Percentiles rank a stretch among this genome's conserved stretches.
These are phyloP conservation scores for Heliconius sara DNA, from an alignment of 2,888 invertebrate species.

Conservation along the genomic window DNA sequence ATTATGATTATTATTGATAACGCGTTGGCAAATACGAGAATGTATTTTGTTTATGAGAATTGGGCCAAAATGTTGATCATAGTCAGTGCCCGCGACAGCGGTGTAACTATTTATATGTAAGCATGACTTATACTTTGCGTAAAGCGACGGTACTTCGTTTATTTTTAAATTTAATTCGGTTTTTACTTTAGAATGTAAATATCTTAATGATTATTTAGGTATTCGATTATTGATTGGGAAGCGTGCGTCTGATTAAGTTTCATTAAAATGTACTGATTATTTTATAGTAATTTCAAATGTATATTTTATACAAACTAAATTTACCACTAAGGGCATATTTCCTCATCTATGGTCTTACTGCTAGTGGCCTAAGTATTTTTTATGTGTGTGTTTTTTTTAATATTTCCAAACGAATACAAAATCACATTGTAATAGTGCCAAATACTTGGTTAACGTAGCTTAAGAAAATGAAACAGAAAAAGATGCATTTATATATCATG, in stretches of 20 bases:
- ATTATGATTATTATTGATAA: slow-evolving; percentile 65
- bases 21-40: slow-evolving; percentile 54
- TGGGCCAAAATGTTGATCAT: slow-evolving; percentile 79
- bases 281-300: slow-evolving; percentile 74
- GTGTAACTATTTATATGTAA: slow-evolving; percentile 56
- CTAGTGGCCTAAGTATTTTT: slow-evolving; percentile 42
- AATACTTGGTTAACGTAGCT: slow-evolving; percentile 28
- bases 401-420: neutral
- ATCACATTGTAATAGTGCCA: slow-evolving; percentile 32
- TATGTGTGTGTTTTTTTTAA: neutral
- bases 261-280: slow-evolving; percentile 82
- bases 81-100: slow-evolving; percentile 78
- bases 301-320: slow-evolving; percentile 70
- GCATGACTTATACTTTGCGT: slow-evolving; percentile 47
- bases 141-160: slow-evolving; percentile 39
- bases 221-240: slow-evolving; percentile 63
- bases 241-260: slow-evolving; percentile 72
- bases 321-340: slow-evolving; percentile 69
- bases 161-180: slow-evolving; percentile 44
- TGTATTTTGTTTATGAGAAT: slow-evolving; percentile 65
- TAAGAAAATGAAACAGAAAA: slow-evolving; percentile 7
- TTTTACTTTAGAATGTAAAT: slow-evolving; percentile 53
- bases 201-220: slow-evolving; percentile 60
- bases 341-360: slow-evolving; percentile 75
- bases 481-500: slow-evolving; percentile 21